Evolutionary conservation across 2,888 invertebrate species (phyloP), one percentile per base, ranked within the genome.

Genomic region (Emmelina monodactyla): DNA sequence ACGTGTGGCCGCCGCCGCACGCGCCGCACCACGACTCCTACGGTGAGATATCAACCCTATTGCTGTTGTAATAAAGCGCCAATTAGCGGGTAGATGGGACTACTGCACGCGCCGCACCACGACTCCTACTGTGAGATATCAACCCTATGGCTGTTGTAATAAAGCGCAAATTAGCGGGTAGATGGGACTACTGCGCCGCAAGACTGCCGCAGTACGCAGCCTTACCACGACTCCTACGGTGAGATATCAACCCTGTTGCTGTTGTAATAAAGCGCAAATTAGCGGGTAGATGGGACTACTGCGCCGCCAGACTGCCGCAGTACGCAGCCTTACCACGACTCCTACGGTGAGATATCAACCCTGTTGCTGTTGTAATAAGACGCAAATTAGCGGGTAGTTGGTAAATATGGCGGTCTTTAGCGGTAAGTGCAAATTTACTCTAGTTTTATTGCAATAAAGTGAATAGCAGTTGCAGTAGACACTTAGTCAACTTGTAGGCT

Each of bases 241-340:
- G 37, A 38, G 50, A 39, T n/a, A n/a, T n/a, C n/a, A n/a, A n/a
- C n/a, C n/a, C n/a, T n/a, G n/a, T n/a, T n/a, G n/a, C n/a, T n/a
- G n/a, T n/a, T n/a, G n/a, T n/a, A n/a, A n/a, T n/a, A n/a, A n/a
- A n/a, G n/a, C n/a, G n/a, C n/a, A n/a, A n/a, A n/a, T n/a, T n/a
- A n/a, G 30, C 46, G 15, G 40, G 29, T 30, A 30, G 32, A 45
- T 22, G 40, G 43, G 31, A 35, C 76, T 72, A 70, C 58, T 62
- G 70, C 37, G 71, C 68, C 44, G 58, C 61, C 12, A 62, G 73
- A 5, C 64, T 73, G 54, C 76, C 72, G 62, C 76, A 73, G 62
- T 75, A 76, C 60, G 70, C 75, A 33, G 76, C 70, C 65, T 76
- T 73, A 58, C 69, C 73, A 35, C 76, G 69, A 65, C 71, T 68